Conservation (phyloP, 2,113 vertebrate species). For the Gavialis gangeticus region DNA sequence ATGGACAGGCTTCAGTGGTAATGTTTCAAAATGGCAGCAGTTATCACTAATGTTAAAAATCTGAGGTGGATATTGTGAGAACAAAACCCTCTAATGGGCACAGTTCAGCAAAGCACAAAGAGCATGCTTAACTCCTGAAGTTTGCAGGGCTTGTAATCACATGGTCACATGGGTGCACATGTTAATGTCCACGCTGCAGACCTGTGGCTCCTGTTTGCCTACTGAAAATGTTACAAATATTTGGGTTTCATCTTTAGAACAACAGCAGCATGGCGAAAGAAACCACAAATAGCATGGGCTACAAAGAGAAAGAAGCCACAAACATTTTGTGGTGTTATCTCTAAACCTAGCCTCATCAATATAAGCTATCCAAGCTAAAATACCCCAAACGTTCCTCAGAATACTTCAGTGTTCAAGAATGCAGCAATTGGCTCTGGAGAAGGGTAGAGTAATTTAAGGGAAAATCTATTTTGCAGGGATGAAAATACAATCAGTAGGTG, state of each 20-base stretch:
- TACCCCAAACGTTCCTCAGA: not conserved
- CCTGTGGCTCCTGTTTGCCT: not conserved
- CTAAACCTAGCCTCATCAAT: not conserved
- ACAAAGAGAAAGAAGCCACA: not conserved
- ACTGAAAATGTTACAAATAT: not conserved
- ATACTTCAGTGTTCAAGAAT: not conserved
- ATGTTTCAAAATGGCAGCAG: not conserved
- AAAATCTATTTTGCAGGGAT: not conserved
- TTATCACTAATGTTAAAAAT: not conserved
- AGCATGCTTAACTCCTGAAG: rapidly evolving
- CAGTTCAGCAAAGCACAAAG: not conserved
- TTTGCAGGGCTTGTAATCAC: rapidly evolving
- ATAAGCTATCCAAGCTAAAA: not conserved
- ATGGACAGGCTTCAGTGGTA: not conserved
- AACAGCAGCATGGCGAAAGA: not conserved
- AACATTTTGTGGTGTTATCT: not conserved
- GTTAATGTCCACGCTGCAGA: not conserved
- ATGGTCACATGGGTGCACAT: not conserved
- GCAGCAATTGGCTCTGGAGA: not conserved
- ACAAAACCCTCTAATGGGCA: not conserved
- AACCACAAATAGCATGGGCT: not conserved
- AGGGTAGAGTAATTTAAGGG: not conserved
- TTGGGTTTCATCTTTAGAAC: not conserved
- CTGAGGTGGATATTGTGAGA: too few relatives aligned
- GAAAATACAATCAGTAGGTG: not conserved